Percentiles rank a stretch among this genome's conserved stretches.
Evolutionary conservation across 2,113 vertebrate species (phyloP).

Genomic region (Strigops habroptila): DNA sequence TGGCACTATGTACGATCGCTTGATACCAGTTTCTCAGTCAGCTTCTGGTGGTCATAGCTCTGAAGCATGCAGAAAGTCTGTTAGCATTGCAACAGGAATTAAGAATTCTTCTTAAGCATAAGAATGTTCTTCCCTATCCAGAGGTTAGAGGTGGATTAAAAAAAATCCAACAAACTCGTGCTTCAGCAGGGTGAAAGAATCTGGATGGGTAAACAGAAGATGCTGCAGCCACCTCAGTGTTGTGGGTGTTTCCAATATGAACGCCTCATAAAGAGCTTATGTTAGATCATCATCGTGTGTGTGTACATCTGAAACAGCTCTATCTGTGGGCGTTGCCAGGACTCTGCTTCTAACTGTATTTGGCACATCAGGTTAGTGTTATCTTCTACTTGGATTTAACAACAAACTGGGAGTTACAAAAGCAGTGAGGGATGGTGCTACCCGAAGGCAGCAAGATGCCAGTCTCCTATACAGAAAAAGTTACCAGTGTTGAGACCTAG

Average conservation of each 20-base stretch:
- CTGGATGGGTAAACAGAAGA: not conserved
- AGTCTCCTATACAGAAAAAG: not conserved
- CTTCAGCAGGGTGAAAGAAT: not conserved
- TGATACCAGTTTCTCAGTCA: conserved; percentile 93
- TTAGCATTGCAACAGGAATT: not conserved
- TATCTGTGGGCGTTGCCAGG: not conserved
- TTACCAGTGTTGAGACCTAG: not conserved
- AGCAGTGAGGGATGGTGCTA: not conserved
- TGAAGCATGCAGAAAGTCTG: not conserved
- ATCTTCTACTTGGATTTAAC: not conserved
- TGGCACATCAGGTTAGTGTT: not conserved
- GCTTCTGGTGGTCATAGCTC: conserved; percentile 96
- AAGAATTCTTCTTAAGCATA: not conserved
- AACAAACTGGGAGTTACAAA: not conserved
- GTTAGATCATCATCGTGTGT: not conserved
- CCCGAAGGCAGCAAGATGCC: not conserved
- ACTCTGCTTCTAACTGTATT: not conserved
- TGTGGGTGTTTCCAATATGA: not conserved
- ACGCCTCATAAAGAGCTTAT: not conserved
- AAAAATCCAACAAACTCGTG: not conserved
- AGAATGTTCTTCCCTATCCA: not conserved
- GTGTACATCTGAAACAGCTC: not conserved
- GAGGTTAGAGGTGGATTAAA: not conserved
- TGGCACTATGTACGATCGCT: conserved; percentile 93
- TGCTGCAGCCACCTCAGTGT: not conserved